phyloP scores from a whole-genome alignment of 2,888 invertebrate species.

The Epistrophe grossulariae region DNA sequence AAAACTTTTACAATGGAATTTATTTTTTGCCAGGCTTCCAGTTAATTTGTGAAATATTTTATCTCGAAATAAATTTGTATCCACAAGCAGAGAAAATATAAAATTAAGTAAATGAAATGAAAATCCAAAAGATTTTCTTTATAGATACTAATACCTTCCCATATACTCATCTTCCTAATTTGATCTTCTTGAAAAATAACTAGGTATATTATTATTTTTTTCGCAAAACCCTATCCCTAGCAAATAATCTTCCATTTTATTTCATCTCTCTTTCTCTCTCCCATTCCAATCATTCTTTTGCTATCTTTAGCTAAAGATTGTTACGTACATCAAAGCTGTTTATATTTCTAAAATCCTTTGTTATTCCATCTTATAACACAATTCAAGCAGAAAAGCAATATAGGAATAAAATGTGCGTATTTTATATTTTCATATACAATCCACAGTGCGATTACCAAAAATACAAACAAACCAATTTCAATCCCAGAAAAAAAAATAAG shows the following conservation, averaged over 20 bases:
- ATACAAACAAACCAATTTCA: constrained; percentile 11
- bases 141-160: neutral
- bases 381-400: neutral
- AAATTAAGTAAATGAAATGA: constrained; percentile 5
- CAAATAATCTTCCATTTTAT: neutral
- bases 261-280: neutral
- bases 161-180: neutral
- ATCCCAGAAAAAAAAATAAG: neutral
- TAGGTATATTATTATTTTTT: neutral
- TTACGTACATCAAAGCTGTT: neutral
- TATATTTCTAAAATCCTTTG: constrained; percentile 9
- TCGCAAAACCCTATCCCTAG: neutral
- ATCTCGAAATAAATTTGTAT: neutral
- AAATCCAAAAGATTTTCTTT: constrained; percentile 19
- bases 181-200: neutral
- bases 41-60: neutral
- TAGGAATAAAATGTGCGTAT: constrained; percentile 6
- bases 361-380: constrained; percentile 1
- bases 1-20: too few relatives aligned
- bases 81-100: neutral
- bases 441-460: neutral
- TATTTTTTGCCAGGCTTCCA: neutral
- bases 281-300: too few relatives aligned
- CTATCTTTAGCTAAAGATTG: too few relatives aligned
- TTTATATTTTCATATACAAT: neutral